phyloP scores from a whole-genome alignment of 2,113 vertebrate species.

The Nibea albiflora region DNA sequence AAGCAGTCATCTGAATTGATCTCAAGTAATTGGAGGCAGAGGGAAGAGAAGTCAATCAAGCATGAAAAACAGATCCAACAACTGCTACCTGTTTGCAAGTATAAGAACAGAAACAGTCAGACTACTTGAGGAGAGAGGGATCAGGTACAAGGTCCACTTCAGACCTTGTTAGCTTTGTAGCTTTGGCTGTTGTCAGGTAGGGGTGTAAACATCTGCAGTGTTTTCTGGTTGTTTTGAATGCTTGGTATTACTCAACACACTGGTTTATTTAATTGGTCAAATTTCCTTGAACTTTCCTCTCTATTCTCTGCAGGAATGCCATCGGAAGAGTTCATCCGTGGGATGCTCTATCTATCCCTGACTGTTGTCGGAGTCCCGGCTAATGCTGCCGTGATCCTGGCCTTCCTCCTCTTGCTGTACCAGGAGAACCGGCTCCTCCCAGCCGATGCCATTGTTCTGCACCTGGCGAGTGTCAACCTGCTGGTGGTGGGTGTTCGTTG shows the following conservation, averaged over 20 bases:
- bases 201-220: neutral
- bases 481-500: conserved; percentile 80
- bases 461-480: conserved; percentile 80
- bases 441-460: conserved; percentile 81
- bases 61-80: conserved; percentile 66
- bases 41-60: conserved; percentile 74
- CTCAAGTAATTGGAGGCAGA: conserved; percentile 79
- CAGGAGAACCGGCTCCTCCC: conserved; percentile 76
- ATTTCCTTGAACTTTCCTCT: neutral
- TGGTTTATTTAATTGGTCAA: neutral
- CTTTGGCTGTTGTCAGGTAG: conserved; percentile 44
- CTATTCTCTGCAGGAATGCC: conserved; percentile 58
- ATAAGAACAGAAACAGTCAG: conserved; percentile 73
- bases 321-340: conserved; percentile 61
- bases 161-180: conserved; percentile 6
- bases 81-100: conserved; percentile 49
- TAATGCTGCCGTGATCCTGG: conserved; percentile 76
- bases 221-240: neutral
- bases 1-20: conserved; percentile 82
- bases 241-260: neutral
- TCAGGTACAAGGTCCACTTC: conserved; percentile 22
- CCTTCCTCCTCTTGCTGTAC: conserved; percentile 71
- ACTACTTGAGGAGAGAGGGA: conserved; percentile 28
- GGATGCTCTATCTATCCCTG: conserved; percentile 80
- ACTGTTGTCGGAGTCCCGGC: conserved; percentile 79